These are phyloP conservation scores for Cydia splendana DNA, from an alignment of 1,140 invertebrate genomes.

Conservation along the genomic window DNA sequence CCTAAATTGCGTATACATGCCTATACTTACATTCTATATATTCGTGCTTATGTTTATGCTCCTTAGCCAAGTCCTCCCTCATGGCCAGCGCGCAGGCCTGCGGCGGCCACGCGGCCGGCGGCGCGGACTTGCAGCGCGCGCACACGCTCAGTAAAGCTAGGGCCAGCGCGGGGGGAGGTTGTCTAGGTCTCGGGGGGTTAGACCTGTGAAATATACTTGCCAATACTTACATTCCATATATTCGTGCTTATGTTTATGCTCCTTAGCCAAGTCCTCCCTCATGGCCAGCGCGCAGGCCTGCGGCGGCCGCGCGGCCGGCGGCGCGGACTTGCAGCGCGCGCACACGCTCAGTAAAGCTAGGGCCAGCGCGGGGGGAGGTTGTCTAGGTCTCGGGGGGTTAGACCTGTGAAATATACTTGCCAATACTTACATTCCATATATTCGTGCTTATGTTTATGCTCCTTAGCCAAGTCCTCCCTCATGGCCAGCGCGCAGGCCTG, in stretches of 20 bases:
- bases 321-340: constrained; percentile 85
- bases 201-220: constrained; percentile 78
- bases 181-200: constrained; percentile 86
- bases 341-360: constrained; percentile 88
- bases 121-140: constrained; percentile 85
- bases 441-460: constrained; percentile 50
- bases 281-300: constrained; percentile 89
- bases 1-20: no score
- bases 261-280: constrained; percentile 85
- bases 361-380: constrained; percentile 88
- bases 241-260: constrained; percentile 50
- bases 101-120: constrained; percentile 83
- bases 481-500: constrained; percentile 89
- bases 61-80: constrained; percentile 85
- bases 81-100: constrained; percentile 89
- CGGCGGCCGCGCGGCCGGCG: constrained; percentile 83
- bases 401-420: constrained; percentile 78
- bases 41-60: constrained; percentile 50
- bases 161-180: constrained; percentile 88
- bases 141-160: constrained; percentile 88
- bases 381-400: constrained; percentile 86
- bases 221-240: constrained; percentile 65
- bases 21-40: constrained; percentile 65
- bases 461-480: constrained; percentile 85
- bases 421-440: constrained; percentile 65